Conservation (phyloP, 2,888 invertebrate genomes). For the Caradrina clavipalpis region DNA sequence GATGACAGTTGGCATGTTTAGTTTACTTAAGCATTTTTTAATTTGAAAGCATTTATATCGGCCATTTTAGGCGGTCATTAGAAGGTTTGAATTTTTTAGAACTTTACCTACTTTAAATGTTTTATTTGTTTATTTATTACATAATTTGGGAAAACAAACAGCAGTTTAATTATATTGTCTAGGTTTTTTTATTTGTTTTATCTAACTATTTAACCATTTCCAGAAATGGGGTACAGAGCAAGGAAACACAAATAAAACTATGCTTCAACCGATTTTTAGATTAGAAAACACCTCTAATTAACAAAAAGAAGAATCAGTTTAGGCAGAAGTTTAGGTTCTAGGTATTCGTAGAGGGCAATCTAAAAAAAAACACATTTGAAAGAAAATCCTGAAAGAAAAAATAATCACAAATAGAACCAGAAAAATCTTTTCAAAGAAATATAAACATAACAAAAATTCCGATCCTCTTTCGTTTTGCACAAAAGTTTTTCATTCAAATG, state of each 20-base stretch:
- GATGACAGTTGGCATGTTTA: constrained; percentile 53
- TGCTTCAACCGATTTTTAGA: too few relatives aligned
- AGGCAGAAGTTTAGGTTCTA: background rate
- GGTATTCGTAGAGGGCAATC: too few relatives aligned
- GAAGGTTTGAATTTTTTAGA: background rate
- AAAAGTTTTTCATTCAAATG: constrained; percentile 47
- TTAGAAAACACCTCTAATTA: too few relatives aligned
- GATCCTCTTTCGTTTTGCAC: constrained; percentile 45
- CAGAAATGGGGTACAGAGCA: too few relatives aligned
- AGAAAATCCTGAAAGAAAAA: constrained; percentile 18
- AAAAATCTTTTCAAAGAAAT: constrained; percentile 34
- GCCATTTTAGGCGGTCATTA: background rate
- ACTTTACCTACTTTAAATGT: too few relatives aligned
- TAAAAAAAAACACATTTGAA: background rate
- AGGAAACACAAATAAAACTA: too few relatives aligned
- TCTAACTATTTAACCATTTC: too few relatives aligned
- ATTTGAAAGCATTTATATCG: constrained; percentile 21
- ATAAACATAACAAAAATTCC: constrained; percentile 32
- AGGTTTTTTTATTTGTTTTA: too few relatives aligned
- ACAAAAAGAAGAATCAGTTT: too few relatives aligned
- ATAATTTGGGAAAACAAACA: too few relatives aligned
- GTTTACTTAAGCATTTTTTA: constrained; percentile 33
- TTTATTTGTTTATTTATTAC: too few relatives aligned
- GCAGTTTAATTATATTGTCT: too few relatives aligned
- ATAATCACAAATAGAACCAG: constrained; percentile 9